Base-by-base conservation (phyloP, 2,113 vertebrate species). In the Stigmatopora nigra region DNA sequence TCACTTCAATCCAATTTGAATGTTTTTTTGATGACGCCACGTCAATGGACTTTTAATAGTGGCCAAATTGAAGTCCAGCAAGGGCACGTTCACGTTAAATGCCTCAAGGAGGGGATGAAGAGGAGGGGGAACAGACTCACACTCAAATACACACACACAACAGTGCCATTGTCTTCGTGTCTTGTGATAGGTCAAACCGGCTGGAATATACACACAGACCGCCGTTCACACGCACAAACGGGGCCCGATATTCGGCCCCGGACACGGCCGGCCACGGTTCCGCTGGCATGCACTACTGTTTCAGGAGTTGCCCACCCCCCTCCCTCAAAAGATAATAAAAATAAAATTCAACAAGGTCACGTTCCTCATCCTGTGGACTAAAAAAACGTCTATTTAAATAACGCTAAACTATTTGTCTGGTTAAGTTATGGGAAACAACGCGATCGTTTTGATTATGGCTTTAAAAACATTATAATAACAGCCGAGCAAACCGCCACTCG, bases 161-260 rank as follows among this genome's bases (percentile, higher is more conserved):
- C 78, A 85, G 82, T 79, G 74, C 80, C 81, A 86, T 87, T 88
- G 87, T 88, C 77, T 84, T 11, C 78, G 61, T 63, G 82, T 82
- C 81, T 82, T 81, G 84, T 82, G 80, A 87, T 84, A 80, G 87
- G 85, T 88, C 85, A 88, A 83, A 87, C 83, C 81, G 47, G 79
- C 82, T 79, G 77, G 68, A 75, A 82, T 77, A 78, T 78, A 81
- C 83, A 87, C 78, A 70, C 53, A 46, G 41, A 59, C 71, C 81
- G 52, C 82, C 78, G 77, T 78, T 84, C 83, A 76, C 78, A 72
- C 72, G 66, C 55, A 76, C 72, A 75, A 72, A 78, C 75, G 13
- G 77, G 79, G 82, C 84, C 83, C 78, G 65, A 81, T 79, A 79
- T 76, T 70, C 64, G 62, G 8, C 41, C 22, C 1, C 25, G 25